These are phyloP conservation scores for Anthopleura sola DNA, from an alignment of 64 coral and sea anemone species.

Conservation along the genomic window DNA sequence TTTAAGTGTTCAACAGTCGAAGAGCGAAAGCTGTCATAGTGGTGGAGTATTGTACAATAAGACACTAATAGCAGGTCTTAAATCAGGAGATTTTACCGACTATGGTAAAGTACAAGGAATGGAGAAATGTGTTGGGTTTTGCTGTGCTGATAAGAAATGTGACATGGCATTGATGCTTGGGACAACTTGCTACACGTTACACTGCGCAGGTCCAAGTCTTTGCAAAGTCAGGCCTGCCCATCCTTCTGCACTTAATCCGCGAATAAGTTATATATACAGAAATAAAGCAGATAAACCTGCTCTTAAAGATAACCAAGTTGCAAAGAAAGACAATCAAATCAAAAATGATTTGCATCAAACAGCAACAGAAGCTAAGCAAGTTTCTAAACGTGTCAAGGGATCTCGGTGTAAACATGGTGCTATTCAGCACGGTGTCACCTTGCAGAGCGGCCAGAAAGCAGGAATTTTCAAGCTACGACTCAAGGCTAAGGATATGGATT, in stretches of 20 bases:
- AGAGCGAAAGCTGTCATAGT: neutral
- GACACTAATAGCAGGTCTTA: slow-evolving; percentile 28
- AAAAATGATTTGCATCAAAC: neutral
- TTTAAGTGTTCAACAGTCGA: neutral
- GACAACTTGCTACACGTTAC: slow-evolving; percentile 42
- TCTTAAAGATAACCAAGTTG: neutral
- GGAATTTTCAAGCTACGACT: slow-evolving; percentile 49
- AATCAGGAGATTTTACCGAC: slow-evolving; percentile 63
- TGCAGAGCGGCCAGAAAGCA: slow-evolving; percentile 48
- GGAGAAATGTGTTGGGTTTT: slow-evolving; percentile 29
- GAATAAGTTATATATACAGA: slow-evolving; percentile 32
- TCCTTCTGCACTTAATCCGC: slow-evolving; percentile 22
- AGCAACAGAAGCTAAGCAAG: neutral
- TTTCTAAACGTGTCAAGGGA: slow-evolving; percentile 11
- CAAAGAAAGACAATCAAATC: neutral
- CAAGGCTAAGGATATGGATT: slow-evolving; percentile 41
- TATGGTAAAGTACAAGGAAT: slow-evolving; percentile 46
- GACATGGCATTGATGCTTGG: slow-evolving; percentile 49
- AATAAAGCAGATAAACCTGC: neutral
- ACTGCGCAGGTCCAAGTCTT: slow-evolving; percentile 26
- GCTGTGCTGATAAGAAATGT: slow-evolving; percentile 37
- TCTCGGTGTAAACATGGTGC: slow-evolving; percentile 32
- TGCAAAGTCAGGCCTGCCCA: slow-evolving; percentile 41
- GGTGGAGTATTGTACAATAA: slow-evolving; percentile 27
- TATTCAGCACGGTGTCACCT: slow-evolving; percentile 39